Conservation (phyloP, 1,140 invertebrate species). For the Phymorhynchus buccinoides region DNA sequence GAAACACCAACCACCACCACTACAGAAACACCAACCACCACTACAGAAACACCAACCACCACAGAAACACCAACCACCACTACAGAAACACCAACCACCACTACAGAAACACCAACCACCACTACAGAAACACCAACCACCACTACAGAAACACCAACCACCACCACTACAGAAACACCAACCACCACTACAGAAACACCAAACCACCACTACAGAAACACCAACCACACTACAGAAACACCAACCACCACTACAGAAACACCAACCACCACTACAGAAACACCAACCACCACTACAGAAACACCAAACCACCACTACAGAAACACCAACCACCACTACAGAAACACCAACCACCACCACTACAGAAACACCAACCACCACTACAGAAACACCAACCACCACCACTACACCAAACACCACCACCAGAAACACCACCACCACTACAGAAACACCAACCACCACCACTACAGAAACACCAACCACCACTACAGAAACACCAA, state of each 20-base stretch:
- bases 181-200: not conserved
- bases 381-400: constrained; percentile 6
- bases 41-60: not conserved
- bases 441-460: not conserved
- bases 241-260: constrained; percentile 11
- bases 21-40: not conserved
- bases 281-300: not conserved
- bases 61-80: not conserved
- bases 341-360: constrained; percentile 8
- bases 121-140: not conserved
- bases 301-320: not conserved
- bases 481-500: constrained; percentile 18
- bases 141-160: not conserved
- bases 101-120: constrained; percentile 6
- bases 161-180: no score
- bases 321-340: constrained; percentile 7
- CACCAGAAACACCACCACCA: constrained; percentile 1
- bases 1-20: not conserved
- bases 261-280: not conserved
- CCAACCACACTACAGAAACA: not conserved
- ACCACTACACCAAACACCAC: no score
- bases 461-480: not conserved
- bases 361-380: not conserved
- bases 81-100: not conserved
- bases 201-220: not conserved